A percentile compares a stretch with the other conserved stretches of the same genome.
phyloP scores from a whole-genome alignment of 2,888 invertebrate genomes.

The Tinea semifulvella region DNA sequence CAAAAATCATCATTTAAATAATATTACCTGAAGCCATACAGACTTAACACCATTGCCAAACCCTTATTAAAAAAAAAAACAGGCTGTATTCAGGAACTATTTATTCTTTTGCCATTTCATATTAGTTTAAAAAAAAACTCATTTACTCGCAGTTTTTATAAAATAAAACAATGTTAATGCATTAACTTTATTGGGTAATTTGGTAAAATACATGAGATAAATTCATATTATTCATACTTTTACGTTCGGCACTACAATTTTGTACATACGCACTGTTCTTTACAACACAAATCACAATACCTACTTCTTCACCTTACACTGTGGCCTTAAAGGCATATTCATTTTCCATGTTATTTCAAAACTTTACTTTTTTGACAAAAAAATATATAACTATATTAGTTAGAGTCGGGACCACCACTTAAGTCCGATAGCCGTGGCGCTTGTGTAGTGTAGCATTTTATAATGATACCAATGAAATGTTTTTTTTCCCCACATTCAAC shows the following conservation, averaged over 20 bases:
- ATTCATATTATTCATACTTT: not conserved
- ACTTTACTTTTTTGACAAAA: no score
- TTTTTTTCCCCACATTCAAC: no score
- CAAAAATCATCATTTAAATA: no score
- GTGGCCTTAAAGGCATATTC: no score
- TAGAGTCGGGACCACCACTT: no score
- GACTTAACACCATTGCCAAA: not conserved
- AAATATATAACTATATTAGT: no score
- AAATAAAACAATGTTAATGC: constrained; percentile 5
- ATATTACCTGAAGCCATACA: no score
- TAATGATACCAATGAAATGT: no score
- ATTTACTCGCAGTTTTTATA: not conserved
- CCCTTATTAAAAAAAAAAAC: not conserved
- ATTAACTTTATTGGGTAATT: constrained; percentile 1
- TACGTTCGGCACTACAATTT: not conserved
- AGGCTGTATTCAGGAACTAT: not conserved
- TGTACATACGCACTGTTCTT: constrained; percentile 7
- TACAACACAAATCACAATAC: not conserved
- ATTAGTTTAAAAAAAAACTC: not conserved
- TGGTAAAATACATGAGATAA: not conserved
- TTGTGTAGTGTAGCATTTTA: no score
- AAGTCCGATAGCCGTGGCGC: no score
- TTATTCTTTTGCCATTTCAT: not conserved
- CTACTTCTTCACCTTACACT: not conserved
- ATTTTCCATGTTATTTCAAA: no score